Evolutionary conservation across 2,113 vertebrate genomes (phyloP), one percentile per base, ranked within the genome.

Genomic region (Salvelinus alpinus): DNA sequence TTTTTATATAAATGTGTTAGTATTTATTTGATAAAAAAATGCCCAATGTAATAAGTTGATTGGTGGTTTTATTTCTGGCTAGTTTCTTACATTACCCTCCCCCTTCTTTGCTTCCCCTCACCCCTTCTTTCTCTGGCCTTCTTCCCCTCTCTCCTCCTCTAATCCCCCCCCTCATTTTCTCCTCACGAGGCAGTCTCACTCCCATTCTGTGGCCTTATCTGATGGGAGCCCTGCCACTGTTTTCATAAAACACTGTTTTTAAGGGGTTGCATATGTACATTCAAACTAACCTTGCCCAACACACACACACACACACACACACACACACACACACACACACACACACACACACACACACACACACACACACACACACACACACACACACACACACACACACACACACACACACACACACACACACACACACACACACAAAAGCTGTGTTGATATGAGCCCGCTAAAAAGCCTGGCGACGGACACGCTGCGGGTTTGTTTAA

Each of bases 191-290:
- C 86, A 82, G 80, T 78, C 88, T 84, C 75, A 82, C 81, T 90
- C 90, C 89, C 86, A 79, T 88, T 88, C 84, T 82, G 85, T 34
- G 74, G 79, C 44, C 82, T 91, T 93, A 94, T 94, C 93, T 91
- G 93, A 94, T 94, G 85, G 93, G 92, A 90, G 76, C 82, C 5
- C 69, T 71, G 93, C 92, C 93, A 91, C 91, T 91, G 88, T 92
- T 93, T 93, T 89, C 85, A 92, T 90, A 93, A 92, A 91, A 88
- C 84, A 83, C 88, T 89, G 89, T 92, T 93, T 92, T 91, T 93
- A 92, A 93, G 88, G 88, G 85, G 82, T 93, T 92, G 91, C 92
- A 93, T 91, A 93, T 93, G 91, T 92, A 82, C 76, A 90, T 91
- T 91, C 92, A 92, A 88, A 81, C 79, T 66, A 60, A 64, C 12